Percentiles rank a stretch among this genome's conserved stretches.
These are phyloP conservation scores for Setipinna tenuifilis DNA, from an alignment of 2,797 vertebrate genomes.

Conservation along the genomic window DNA sequence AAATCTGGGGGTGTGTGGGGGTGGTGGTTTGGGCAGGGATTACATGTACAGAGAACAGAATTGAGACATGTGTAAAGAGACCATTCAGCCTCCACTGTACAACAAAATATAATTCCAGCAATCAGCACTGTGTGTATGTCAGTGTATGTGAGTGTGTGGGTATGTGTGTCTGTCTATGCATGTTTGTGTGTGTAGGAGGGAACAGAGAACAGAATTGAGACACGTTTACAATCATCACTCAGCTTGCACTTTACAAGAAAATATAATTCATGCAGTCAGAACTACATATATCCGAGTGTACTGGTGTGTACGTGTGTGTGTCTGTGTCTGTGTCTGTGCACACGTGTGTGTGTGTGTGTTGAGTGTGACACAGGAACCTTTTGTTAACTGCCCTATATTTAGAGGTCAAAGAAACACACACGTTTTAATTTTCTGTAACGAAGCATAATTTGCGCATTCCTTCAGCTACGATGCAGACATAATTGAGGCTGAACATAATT, in stretches of 20 bases:
- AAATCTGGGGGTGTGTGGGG: too few relatives aligned
- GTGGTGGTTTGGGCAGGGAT: too few relatives aligned
- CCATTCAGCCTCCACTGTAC: too few relatives aligned
- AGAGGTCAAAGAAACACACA: background rate
- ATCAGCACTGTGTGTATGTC: background rate
- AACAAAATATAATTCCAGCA: too few relatives aligned
- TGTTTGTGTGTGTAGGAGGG: background rate
- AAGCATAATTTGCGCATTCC: constrained; percentile 14
- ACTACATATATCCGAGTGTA: too few relatives aligned
- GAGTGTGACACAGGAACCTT: background rate
- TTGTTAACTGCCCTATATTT: background rate
- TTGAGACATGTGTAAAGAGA: too few relatives aligned
- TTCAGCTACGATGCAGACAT: background rate
- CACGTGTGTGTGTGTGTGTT: background rate
- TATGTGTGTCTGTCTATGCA: background rate
- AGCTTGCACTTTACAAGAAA: too few relatives aligned
- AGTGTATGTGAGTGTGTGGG: background rate
- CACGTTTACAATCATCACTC: too few relatives aligned
- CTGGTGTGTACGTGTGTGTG: background rate
- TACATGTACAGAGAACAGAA: too few relatives aligned
- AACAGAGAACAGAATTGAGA: too few relatives aligned
- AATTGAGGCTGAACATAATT: background rate
- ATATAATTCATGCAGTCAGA: too few relatives aligned
- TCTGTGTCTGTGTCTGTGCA: background rate
- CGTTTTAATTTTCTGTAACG: background rate